phyloP scores from a whole-genome alignment of 1,140 invertebrate species.

The Drosophila grimshawi region DNA sequence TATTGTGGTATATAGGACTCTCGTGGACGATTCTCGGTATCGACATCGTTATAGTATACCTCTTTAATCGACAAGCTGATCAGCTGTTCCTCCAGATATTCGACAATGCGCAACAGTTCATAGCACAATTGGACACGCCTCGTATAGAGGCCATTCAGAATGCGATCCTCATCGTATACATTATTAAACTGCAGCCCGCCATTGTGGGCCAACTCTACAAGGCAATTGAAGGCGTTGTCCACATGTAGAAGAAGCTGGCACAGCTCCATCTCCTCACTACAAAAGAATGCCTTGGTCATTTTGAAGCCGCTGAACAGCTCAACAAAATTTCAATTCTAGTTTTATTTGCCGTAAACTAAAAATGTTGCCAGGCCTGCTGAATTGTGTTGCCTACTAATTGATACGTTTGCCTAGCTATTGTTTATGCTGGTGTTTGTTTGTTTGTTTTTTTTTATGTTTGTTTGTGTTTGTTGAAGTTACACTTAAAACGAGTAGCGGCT shows the following conservation, averaged over 20 bases:
- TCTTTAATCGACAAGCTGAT: conserved; percentile 96
- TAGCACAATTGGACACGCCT: conserved; percentile 95
- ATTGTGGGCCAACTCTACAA: conserved; percentile 62
- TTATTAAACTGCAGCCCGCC: conserved; percentile 73
- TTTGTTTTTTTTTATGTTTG: conserved; percentile 1
- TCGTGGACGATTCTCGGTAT: conserved; percentile 92
- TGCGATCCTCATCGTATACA: conserved; percentile 94
- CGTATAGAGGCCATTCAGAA: conserved; percentile 96
- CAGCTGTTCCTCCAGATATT: conserved; percentile 97
- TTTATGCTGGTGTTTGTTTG: conserved; percentile 21
- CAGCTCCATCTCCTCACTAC: conserved; percentile 74
- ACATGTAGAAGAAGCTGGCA: conserved; percentile 66
- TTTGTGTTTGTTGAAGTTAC: conserved; percentile 18
- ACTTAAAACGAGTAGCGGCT: conserved; percentile 48
- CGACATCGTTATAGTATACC: conserved; percentile 91
- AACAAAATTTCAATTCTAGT: background rate
- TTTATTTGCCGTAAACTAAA: background rate
- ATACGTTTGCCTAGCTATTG: conserved; percentile 40
- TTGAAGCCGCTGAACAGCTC: background rate
- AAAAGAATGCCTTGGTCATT: conserved; percentile 65
- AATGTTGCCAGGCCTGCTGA: conserved; percentile 19
- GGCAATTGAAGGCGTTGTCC: conserved; percentile 74
- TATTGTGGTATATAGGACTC: conserved; percentile 97
- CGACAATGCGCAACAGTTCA: conserved; percentile 96
- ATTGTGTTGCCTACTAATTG: conserved; percentile 60